Evolutionary conservation across 2,113 vertebrate species (phyloP).

Genomic region (Apus apus): DNA sequence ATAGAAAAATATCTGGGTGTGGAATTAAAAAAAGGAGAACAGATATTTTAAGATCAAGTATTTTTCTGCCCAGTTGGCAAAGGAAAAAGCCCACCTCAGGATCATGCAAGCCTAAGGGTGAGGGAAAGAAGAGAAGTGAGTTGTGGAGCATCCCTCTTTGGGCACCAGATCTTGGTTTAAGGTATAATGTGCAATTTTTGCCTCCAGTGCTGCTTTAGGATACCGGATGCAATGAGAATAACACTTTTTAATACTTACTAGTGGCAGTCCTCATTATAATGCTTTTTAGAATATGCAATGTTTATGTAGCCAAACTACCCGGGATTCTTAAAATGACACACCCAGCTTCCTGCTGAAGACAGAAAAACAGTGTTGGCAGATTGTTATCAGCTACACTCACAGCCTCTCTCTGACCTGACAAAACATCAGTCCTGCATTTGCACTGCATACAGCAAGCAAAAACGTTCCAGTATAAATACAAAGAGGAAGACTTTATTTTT

Average conservation of each 20-base stretch:
- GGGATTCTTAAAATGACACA: slow-evolving; percentile 12
- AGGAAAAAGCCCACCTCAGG: neutral
- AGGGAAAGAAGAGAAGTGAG: neutral
- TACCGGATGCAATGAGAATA: neutral
- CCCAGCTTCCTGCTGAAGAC: neutral
- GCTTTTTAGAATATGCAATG: neutral
- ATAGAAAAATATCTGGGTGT: neutral
- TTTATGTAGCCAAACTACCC: neutral
- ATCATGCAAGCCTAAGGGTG: neutral
- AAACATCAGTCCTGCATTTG: neutral
- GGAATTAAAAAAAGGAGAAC: neutral
- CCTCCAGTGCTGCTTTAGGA: neutral
- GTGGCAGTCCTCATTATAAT: neutral
- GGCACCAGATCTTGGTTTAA: neutral
- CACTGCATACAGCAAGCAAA: neutral
- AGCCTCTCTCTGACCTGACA: neutral
- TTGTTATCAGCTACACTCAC: neutral
- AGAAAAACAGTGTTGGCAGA: slow-evolving; percentile 31
- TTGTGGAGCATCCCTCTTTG: neutral
- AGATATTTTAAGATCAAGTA: neutral
- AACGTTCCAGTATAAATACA: neutral
- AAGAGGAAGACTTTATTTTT: neutral
- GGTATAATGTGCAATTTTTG: neutral
- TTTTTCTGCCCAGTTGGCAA: neutral
- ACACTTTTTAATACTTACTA: neutral